Conservation (phyloP, 2,888 invertebrate species). For the Geotrupes spiniger region DNA sequence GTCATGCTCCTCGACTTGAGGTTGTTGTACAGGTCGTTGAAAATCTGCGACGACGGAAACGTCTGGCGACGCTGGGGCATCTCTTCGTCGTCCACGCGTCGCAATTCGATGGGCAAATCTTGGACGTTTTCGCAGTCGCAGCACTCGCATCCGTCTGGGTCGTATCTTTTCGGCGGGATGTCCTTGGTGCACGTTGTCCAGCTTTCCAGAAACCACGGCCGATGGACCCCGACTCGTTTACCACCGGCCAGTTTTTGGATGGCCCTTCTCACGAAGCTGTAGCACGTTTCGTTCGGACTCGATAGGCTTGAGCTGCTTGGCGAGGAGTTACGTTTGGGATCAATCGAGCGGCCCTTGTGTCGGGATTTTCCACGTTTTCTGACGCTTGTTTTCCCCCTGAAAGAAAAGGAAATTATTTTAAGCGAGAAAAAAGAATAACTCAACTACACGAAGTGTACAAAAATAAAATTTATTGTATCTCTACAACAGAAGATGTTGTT, state of each 20-base stretch:
- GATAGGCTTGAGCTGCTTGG: conserved; percentile 85
- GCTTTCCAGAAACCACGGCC: conserved; percentile 76
- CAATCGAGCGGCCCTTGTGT: conserved; percentile 63
- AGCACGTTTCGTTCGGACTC: conserved; percentile 91
- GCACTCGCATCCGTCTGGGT: conserved; percentile 59
- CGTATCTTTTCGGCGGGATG: conserved; percentile 48
- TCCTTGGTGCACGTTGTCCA: conserved; percentile 59
- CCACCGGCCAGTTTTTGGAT: conserved; percentile 78
- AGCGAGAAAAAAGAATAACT: too few species aligned
- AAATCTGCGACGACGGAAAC: conserved; percentile 50
- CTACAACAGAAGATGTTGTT: too few species aligned
- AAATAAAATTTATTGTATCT: too few species aligned
- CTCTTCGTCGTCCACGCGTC: conserved; percentile 70
- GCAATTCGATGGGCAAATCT: conserved; percentile 84
- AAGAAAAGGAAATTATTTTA: too few species aligned
- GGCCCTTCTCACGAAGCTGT: conserved; percentile 87
- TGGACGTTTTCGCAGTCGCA: conserved; percentile 62
- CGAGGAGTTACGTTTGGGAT: conserved; percentile 58
- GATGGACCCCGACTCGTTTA: conserved; percentile 52
- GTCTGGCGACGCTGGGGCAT: conserved; percentile 54
- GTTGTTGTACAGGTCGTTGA: conserved; percentile 51
- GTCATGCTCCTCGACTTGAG: conserved; percentile 82
- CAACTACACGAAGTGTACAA: too few species aligned
- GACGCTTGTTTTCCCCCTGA: conserved; percentile 47
- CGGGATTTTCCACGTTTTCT: conserved; percentile 53